Evolutionary conservation across 2,797 vertebrate species (phyloP), one percentile per base, ranked within the genome.

Genomic region (Myotis vivesi): DNA sequence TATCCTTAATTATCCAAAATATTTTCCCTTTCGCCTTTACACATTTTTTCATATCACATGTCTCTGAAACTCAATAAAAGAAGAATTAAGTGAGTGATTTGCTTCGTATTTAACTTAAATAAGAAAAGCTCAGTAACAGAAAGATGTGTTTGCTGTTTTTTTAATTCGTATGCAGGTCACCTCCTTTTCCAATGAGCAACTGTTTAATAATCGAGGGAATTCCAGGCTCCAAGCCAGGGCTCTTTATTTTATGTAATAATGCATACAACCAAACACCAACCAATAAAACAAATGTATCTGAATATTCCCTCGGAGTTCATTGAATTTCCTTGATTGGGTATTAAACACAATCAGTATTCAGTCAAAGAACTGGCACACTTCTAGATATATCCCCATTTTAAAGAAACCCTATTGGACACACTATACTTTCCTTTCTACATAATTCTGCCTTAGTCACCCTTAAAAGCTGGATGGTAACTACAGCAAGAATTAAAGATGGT

Each of bases 1-100:
- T 93, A 73, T 89, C 28, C 92, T 89, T 95, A 88, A 93, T 92
- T 94, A 88, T 36, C 71, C 22, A 84, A 96, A 93, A 84, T 55
- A 84, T 16, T 72, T 19, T 95, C n/a, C 66, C 16, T 84, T 94
- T 95, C 71, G n/a, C 53, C n/a, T 80, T 88, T 30, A 41, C 0
- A 62, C 33, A 86, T 77, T 84, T 89, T 94, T 84, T 77, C 49
- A 88, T 36, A 89, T 75, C 75, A 68, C 12, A 28, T 44, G 11
- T 33, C 46, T 64, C 76, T 80, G 33, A 92, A 86, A 95, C 66
- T 85, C 53, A 90, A 83, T 87, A 66, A 92, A 93, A 95, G 44
- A 83, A 95, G 36, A 62, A 89, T 89, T 76, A 90, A 71, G 28
- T 36, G 51, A 79, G 84, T 68, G 30, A 41, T 25, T 69, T 94